Evolutionary conservation across 2,888 invertebrate genomes (phyloP).

Genomic region (Drosophila siamana): DNA sequence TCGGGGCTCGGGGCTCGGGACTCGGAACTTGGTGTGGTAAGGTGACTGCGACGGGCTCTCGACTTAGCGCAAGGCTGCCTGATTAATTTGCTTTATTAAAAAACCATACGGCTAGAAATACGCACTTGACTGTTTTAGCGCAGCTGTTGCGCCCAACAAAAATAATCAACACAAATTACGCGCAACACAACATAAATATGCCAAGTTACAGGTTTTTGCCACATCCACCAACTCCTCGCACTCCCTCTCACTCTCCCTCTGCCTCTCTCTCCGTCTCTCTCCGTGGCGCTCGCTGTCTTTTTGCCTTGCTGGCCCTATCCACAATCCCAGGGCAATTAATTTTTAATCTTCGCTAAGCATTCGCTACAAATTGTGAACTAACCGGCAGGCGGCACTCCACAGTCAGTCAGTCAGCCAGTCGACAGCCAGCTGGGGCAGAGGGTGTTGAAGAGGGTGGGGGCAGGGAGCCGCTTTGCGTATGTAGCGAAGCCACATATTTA

Average conservation of each 20-base stretch:
- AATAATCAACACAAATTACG: constrained; percentile 76
- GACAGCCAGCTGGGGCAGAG: not conserved
- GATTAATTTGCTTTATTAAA: constrained; percentile 77
- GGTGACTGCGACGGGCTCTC: constrained; percentile 25
- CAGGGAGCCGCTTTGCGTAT: constrained; percentile 41
- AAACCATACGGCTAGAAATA: constrained; percentile 64
- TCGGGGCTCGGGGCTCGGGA: too few relatives aligned
- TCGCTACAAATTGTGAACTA: constrained; percentile 66
- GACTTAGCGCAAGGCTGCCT: constrained; percentile 33
- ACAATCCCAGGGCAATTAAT: constrained; percentile 60
- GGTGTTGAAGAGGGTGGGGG: not conserved
- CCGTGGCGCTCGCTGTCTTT: not conserved
- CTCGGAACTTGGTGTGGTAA: too few relatives aligned
- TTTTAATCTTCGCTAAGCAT: constrained; percentile 74
- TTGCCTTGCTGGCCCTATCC: constrained; percentile 4
- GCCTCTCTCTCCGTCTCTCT: not conserved
- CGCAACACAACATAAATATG: constrained; percentile 55
- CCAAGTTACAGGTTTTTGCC: constrained; percentile 28
- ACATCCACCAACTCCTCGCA: too few relatives aligned
- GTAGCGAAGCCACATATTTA: constrained; percentile 49
- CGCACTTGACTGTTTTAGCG: constrained; percentile 41
- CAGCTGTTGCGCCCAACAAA: constrained; percentile 55
- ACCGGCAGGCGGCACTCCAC: constrained; percentile 25
- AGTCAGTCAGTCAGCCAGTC: not conserved
- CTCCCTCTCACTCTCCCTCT: too few relatives aligned